These are phyloP conservation scores for Hermatobates lingyangjiaoensis DNA, from an alignment of 1,140 invertebrate genomes.

Conservation along the genomic window DNA sequence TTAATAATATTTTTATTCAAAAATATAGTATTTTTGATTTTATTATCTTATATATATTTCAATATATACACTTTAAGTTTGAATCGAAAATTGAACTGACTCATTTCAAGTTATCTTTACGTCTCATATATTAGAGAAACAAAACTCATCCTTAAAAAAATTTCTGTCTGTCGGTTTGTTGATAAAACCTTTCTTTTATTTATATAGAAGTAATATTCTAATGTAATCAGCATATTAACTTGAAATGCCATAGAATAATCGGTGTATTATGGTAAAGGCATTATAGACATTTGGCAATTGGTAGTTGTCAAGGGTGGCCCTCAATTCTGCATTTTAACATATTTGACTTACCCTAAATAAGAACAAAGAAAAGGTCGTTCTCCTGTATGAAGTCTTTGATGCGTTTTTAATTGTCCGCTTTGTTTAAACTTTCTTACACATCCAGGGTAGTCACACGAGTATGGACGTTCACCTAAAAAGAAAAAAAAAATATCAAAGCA, in stretches of 20 bases:
- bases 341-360: slow-evolving; percentile 32
- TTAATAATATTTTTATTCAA: no score
- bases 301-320: neutral
- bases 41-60: no score
- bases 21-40: no score
- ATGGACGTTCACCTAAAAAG: slow-evolving; percentile 51
- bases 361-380: slow-evolving; percentile 65
- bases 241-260: neutral
- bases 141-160: no score
- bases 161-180: no score
- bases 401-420: slow-evolving; percentile 66
- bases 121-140: no score
- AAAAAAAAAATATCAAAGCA: slow-evolving; percentile 19
- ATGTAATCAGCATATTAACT: neutral
- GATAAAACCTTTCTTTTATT: neutral
- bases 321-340: neutral
- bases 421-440: slow-evolving; percentile 62
- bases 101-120: no score
- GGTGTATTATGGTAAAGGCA: neutral
- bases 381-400: slow-evolving; percentile 61
- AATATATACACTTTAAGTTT: no score
- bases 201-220: neutral
- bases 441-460: slow-evolving; percentile 55
- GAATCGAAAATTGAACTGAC: no score
- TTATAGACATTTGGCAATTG: neutral